Conservation (phyloP, 2,797 vertebrate species). For the Phrynocephalus vlangalii region DNA sequence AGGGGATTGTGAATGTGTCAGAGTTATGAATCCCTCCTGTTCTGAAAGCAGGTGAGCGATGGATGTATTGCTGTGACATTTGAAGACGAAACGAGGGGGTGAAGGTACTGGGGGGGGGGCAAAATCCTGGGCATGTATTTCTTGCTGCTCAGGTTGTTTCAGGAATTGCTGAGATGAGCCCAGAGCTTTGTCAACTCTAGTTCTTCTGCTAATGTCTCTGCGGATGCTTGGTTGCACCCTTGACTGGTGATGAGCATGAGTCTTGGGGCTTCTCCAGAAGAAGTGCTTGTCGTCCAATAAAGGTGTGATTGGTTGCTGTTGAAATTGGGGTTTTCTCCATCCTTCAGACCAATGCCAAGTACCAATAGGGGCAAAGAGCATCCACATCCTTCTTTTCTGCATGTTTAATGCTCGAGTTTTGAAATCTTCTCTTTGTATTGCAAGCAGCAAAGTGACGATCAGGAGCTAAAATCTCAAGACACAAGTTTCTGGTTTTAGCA, state of each 20-base stretch:
- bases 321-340: no score
- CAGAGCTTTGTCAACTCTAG: neutral
- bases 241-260: neutral
- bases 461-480: no score
- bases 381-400: no score
- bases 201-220: neutral
- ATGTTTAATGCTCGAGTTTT: no score
- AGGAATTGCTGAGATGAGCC: neutral
- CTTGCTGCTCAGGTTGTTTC: neutral
- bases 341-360: no score
- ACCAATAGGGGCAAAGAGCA: no score
- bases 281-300: no score
- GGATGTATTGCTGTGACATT: neutral
- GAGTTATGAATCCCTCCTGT: neutral
- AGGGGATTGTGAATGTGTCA: neutral
- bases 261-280: neutral
- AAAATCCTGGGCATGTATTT: neutral
- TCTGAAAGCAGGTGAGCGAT: neutral
- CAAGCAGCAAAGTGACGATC: no score
- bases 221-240: neutral
- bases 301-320: no score
- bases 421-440: no score
- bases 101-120: neutral
- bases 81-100: neutral
- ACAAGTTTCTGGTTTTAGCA: no score